These are phyloP conservation scores for Nestor notabilis DNA, from an alignment of 2,113 vertebrate species.

Conservation along the genomic window DNA sequence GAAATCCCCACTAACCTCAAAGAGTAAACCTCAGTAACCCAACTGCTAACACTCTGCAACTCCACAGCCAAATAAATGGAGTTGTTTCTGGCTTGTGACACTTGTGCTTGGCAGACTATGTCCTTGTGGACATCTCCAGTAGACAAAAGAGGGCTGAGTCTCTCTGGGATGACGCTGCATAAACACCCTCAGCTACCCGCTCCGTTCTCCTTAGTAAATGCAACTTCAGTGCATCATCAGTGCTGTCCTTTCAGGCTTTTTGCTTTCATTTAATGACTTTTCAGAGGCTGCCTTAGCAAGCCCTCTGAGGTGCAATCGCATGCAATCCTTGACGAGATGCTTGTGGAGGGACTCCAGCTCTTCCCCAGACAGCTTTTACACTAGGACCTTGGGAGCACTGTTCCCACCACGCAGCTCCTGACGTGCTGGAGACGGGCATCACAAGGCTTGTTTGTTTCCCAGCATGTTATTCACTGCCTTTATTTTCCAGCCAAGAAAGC, in stretches of 20 bases:
- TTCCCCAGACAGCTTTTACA: not conserved
- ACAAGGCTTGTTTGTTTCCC: not conserved
- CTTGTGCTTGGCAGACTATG: not conserved
- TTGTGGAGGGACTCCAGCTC: not conserved
- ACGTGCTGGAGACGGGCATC: not conserved
- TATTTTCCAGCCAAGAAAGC: slow-evolving; percentile 21
- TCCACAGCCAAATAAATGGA: not conserved
- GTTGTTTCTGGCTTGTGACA: not conserved
- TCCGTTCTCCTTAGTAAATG: not conserved
- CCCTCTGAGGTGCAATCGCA: not conserved
- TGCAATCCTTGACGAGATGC: not conserved
- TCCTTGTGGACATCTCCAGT: not conserved
- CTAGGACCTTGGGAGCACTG: not conserved
- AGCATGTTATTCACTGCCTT: not conserved
- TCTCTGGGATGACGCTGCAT: not conserved
- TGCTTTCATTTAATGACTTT: not conserved
- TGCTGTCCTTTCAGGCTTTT: not conserved
- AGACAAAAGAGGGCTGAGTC: not conserved
- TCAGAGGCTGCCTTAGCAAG: not conserved
- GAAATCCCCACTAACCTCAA: not conserved
- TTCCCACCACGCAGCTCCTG: not conserved
- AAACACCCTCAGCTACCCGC: not conserved
- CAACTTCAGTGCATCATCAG: not conserved
- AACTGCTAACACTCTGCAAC: not conserved
- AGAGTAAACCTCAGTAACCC: not conserved